Evolutionary conservation across 2,888 invertebrate species (phyloP), one percentile per base, ranked within the genome.

Genomic region (Aphidius colemani): DNA sequence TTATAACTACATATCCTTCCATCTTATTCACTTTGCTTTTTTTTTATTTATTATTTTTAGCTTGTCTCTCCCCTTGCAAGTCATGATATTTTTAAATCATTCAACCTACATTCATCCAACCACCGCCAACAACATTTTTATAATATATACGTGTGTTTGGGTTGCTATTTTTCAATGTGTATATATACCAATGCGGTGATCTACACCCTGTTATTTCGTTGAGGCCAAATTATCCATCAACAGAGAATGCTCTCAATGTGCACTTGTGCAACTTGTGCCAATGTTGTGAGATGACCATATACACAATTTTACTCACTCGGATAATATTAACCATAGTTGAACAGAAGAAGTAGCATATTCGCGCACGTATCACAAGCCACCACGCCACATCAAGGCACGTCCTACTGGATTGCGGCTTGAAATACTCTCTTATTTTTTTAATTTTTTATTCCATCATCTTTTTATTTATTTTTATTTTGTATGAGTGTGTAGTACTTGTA

Each of bases 321-420:
- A 58, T 59, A 65, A 63, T 63, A 66, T 69, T 69, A 67, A 56
- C 71, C 69, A 69, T 72, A 72, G 77, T 75, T 74, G 76, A 73
- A 75, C 75, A 71, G 76, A 79, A 79, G 77, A 79, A 78, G 79
- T 79, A 79, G 78, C 77, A 75, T 76, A 72, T 78, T 79, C 76
- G 78, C 76, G 78, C 79, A 79, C 79, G 79, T 79, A 79, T 78
- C 78, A 77, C 73, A 74, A 78, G 71, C 79, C 75, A 79, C 75
- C 79, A 78, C 74, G 78, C 76, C 75, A 74, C 78, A 79, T 80
- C 80, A 79, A 78, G 75, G 77, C 79, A 80, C 80, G 80, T 81
- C 80, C 80, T 80, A 79, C 78, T 74, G 79, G 75, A 80, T 81
- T 79, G 79, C 78, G 78, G 78, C 75, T 75, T 72, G 71, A 77